phyloP scores from a whole-genome alignment of 2,888 invertebrate genomes.

The Coronaproctus castanopsis region DNA sequence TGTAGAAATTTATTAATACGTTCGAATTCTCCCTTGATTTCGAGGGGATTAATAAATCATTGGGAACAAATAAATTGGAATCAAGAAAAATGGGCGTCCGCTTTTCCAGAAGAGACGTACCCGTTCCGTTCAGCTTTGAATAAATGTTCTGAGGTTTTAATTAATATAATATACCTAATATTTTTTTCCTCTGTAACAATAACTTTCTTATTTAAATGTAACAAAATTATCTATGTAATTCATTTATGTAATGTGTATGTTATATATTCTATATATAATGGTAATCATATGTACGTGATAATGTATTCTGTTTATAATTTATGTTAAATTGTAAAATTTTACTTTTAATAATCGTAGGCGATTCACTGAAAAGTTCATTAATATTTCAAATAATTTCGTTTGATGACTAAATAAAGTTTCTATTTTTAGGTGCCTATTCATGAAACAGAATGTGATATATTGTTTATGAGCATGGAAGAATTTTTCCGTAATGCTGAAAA shows the following conservation, averaged over 20 bases:
- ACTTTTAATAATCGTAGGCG: neutral
- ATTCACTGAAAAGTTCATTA: neutral
- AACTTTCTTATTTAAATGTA: no score
- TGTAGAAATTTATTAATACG: no score
- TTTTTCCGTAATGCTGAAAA: constrained; percentile 32
- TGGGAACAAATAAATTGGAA: constrained; percentile 23
- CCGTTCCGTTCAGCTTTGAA: constrained; percentile 14
- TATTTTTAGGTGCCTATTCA: no score
- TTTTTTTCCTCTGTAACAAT: no score
- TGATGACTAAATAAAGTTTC: no score
- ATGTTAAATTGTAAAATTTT: constrained; percentile 6
- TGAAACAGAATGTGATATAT: constrained; percentile 47
- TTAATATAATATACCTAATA: no score
- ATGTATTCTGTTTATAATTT: neutral
- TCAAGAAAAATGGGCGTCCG: constrained; percentile 22
- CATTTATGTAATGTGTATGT: no score
- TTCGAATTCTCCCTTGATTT: constrained; percentile 15
- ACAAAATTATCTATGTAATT: no score
- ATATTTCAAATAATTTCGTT: constrained; percentile 1
- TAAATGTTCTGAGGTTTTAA: constrained; percentile 5
- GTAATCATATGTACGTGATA: no score
- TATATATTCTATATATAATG: no score
- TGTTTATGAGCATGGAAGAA: constrained; percentile 38
- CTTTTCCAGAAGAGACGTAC: constrained; percentile 19
- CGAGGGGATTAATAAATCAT: constrained; percentile 16